Base-by-base conservation (phyloP, 2,797 vertebrate genomes). In the Channa striata region DNA sequence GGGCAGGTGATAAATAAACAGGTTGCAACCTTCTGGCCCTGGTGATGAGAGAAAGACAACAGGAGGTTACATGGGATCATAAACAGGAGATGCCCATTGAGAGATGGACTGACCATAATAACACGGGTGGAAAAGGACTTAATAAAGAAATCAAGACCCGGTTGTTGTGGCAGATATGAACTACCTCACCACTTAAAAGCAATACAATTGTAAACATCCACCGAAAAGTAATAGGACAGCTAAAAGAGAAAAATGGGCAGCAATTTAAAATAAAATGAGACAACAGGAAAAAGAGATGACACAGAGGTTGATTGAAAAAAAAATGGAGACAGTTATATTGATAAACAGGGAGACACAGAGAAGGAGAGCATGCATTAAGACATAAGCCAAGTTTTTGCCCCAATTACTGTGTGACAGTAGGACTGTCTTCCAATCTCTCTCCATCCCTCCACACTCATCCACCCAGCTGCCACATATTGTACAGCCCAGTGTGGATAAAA, bases 1-100 rank as follows among this genome's bases (percentile, higher is more conserved):
- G 87, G 97, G 97, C 93, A 99, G 96, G 93, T 99, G 97, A 94
- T 99, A 99, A 95, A 99, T 99, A 94, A 99, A 99, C 93, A 99
- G 96, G 93, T 99, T 99, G 95, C 97, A 95, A 84, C 94, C 94
- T 87, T 95, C 94, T 81, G 94, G 94, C 79, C 94, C 94, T 95
- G 91, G 74, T 77, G 80, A 81, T 66, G 79, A 83, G 72, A 84
- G 67, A 62, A 79, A 84, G 70, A 86, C 75, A 86, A 73, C 85
- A 85, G 76, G 77, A 67, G 71, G 78, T 91, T 77, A 85, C 62
- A 59, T 64, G 53, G 69, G 39, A 70, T 49, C 79, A 71, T 72
- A 85, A 85, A 81, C 74, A 86, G 51, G 59, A 77, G 59, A 74
- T 49, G 56, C 72, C 78, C 44, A 47, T 59, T 67, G 67, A 65